Base-by-base conservation (phyloP, 2,888 invertebrate species). In the Chloromyia formosa region DNA sequence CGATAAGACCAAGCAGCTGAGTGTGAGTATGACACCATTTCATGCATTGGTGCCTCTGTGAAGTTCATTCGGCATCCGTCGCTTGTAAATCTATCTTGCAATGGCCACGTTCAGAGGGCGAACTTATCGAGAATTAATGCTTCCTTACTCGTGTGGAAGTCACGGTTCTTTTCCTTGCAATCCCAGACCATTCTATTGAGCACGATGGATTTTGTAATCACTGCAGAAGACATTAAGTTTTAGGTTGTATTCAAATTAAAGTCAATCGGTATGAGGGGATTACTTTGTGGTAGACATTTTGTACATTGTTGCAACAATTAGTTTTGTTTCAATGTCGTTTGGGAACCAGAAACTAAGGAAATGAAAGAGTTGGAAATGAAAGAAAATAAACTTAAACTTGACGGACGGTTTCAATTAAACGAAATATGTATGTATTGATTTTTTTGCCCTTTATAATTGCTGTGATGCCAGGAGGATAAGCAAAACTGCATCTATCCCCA, bases 251-350 rank as follows among this genome's bases (percentile, higher is more conserved):
- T 23, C 60, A 23, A 60, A 60, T 60, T 60, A 23, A 60, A 27
- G 60, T n/a, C 27, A 27, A 23, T 23, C 27, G 10, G 14, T 10
- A 23, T 22, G 10, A 23, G 10, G 23, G 10, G 23, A 23, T n/a
- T 60, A 27, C 22, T 22, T 23, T 23, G 20, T 60, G 14, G 60
- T 60, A 12, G 58, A 16, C 22, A 58, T 12, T 58, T n/a, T n/a
- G n/a, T n/a, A n/a, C n/a, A n/a, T 58, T 58, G 58, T 58, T 58
- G 58, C 58, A 58, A 20, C 58, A 42, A n/a, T n/a, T n/a, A n/a
- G n/a, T n/a, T n/a, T n/a, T n/a, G n/a, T n/a, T n/a, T n/a, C n/a
- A n/a, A n/a, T n/a, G n/a, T n/a, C n/a, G n/a, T n/a, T n/a, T n/a
- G n/a, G n/a, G n/a, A n/a, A n/a, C n/a, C n/a, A n/a, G n/a, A n/a